Percentiles rank a stretch among this genome's conserved stretches.
Conservation (phyloP, 2,888 invertebrate genomes). For the Stramonita haemastoma region DNA sequence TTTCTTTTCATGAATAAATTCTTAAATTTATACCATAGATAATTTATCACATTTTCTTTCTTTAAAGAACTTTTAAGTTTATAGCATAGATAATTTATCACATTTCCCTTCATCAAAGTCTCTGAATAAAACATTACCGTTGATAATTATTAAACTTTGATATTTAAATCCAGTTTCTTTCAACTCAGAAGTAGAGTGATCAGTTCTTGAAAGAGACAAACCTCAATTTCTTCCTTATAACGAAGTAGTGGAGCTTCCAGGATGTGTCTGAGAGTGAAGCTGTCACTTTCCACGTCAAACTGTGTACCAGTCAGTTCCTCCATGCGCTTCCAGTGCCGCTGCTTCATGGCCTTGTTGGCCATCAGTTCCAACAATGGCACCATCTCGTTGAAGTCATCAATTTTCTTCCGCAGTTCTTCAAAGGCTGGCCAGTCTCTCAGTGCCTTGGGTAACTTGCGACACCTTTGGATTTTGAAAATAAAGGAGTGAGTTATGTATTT, state of each 20-base stretch:
- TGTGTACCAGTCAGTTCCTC: slow-evolving; percentile 83
- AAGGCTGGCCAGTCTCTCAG: slow-evolving; percentile 94
- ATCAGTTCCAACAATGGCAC: slow-evolving; percentile 91
- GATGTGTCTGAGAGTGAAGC: slow-evolving; percentile 87
- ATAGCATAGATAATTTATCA: too few relatives aligned
- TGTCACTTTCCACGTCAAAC: slow-evolving; percentile 80
- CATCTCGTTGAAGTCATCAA: slow-evolving; percentile 93
- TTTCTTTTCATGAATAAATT: too few relatives aligned
- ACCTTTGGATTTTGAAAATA: slow-evolving; percentile 78
- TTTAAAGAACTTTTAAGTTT: too few relatives aligned
- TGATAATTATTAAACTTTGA: too few relatives aligned
- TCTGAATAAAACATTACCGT: too few relatives aligned
- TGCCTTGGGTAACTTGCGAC: slow-evolving; percentile 88
- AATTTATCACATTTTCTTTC: too few relatives aligned
- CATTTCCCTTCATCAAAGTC: too few relatives aligned
- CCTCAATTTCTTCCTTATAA: slow-evolving; percentile 92
- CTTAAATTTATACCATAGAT: too few relatives aligned
- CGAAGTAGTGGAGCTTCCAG: slow-evolving; percentile 90
- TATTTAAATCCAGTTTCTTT: too few relatives aligned
- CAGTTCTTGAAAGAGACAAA: slow-evolving; percentile 62
- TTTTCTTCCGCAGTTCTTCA: slow-evolving; percentile 89
- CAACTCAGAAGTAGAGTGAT: too few relatives aligned
- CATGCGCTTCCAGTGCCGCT: slow-evolving; percentile 86
- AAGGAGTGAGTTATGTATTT: background rate
- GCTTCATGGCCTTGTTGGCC: slow-evolving; percentile 91